Conservation (phyloP, 2,113 vertebrate genomes). For the Microcebus lehilahytsara region DNA sequence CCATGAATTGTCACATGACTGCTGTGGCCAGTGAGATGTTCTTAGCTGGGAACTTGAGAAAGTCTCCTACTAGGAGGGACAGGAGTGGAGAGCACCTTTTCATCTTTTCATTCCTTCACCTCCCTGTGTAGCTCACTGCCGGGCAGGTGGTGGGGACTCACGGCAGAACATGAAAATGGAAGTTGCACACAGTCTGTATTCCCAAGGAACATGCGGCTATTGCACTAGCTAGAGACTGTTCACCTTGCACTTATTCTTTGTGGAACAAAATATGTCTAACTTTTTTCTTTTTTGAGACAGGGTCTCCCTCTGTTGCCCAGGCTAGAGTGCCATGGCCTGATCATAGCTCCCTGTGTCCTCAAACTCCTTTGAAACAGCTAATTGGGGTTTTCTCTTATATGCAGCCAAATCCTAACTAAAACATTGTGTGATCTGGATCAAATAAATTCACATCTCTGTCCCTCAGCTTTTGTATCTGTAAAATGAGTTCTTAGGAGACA, state of each 20-base stretch:
- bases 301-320: too few species aligned
- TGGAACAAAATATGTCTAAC: background rate
- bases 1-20: fast-evolving
- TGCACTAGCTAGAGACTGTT: background rate
- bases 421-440: background rate
- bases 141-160: background rate
- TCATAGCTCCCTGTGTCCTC: too few species aligned
- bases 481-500: background rate
- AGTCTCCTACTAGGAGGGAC: background rate
- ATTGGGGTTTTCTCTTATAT: background rate
- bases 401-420: background rate
- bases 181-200: too few species aligned
- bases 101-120: too few species aligned
- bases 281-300: too few species aligned
- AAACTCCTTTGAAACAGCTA: background rate
- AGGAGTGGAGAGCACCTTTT: background rate
- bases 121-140: too few species aligned
- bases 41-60: background rate
- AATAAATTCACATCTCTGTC: background rate
- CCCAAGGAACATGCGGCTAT: fast-evolving
- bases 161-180: fast-evolving
- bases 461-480: background rate
- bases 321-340: too few species aligned
- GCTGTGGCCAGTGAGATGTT: too few species aligned
- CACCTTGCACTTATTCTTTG: too few species aligned